A percentile compares a stretch with the other conserved stretches of the same genome.
Evolutionary conservation across 1,140 invertebrate species (phyloP).

Genomic region (Macrostomum lignano): DNA sequence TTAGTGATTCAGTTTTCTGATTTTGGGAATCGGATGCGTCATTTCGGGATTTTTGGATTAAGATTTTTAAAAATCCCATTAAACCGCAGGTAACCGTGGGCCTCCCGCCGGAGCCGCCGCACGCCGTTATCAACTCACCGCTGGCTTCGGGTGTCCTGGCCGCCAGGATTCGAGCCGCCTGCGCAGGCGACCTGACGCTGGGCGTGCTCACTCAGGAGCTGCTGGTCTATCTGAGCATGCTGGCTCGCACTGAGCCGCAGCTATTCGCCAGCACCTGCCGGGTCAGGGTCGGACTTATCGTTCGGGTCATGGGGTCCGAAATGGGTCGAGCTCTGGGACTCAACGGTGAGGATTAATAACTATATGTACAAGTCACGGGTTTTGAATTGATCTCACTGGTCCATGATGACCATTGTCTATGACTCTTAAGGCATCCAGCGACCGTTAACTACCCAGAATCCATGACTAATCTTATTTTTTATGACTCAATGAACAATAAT

Average conservation of each 20-base stretch:
- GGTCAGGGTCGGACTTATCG: slow-evolving; percentile 73
- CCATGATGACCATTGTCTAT: too few relatives aligned
- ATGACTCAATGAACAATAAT: too few relatives aligned
- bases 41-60: too few relatives aligned
- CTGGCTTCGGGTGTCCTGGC: slow-evolving; percentile 68
- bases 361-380: too few relatives aligned
- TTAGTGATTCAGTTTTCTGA: too few relatives aligned
- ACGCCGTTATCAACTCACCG: slow-evolving; percentile 63
- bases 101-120: slow-evolving; percentile 37
- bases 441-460: too few relatives aligned
- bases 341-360: too few relatives aligned
- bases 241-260: slow-evolving; percentile 84
- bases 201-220: slow-evolving; percentile 88
- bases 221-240: slow-evolving; percentile 86
- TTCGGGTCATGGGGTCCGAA: slow-evolving; percentile 94
- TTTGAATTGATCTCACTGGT: too few relatives aligned
- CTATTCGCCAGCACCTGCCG: slow-evolving; percentile 85
- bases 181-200: slow-evolving; percentile 86
- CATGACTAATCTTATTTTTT: too few relatives aligned
- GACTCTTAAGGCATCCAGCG: too few relatives aligned
- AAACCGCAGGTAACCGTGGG: slow-evolving; percentile 38
- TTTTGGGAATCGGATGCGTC: too few relatives aligned
- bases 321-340: slow-evolving; percentile 61
- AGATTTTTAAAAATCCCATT: too few relatives aligned
- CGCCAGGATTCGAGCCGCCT: slow-evolving; percentile 64